Evolutionary conservation across 35 echinoderm and acorn worm species (phyloP).

Genomic region (Apostichopus japonicus): DNA sequence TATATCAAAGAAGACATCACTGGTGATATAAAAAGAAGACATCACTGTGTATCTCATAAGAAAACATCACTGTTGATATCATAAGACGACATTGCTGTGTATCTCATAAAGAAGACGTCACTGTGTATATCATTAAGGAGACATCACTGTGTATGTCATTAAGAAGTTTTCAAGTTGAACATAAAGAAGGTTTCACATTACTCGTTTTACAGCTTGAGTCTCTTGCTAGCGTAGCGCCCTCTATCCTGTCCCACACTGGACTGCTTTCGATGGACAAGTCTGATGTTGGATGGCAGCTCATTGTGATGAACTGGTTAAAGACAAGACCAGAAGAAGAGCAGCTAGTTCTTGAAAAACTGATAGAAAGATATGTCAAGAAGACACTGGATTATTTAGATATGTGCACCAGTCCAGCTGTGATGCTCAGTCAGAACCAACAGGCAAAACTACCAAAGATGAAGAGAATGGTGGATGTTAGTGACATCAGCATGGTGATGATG

Average conservation of each 20-base stretch:
- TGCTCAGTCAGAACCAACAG: slow-evolving; percentile 62
- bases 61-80: too few relatives aligned
- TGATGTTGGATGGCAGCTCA: slow-evolving; percentile 87
- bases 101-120: too few relatives aligned
- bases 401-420: slow-evolving; percentile 84
- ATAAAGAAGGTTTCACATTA: too few relatives aligned
- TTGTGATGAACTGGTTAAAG: slow-evolving; percentile 76
- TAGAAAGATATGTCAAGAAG: slow-evolving; percentile 72
- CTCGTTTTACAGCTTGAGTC: slow-evolving; percentile 74
- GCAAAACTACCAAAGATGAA: slow-evolving; percentile 71
- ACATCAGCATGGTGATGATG: slow-evolving; percentile 89
- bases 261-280: slow-evolving; percentile 94
- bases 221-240: slow-evolving; percentile 71
- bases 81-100: too few relatives aligned
- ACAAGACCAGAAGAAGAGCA: slow-evolving; percentile 72
- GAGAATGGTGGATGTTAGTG: slow-evolving; percentile 75
- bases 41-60: too few relatives aligned
- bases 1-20: too few relatives aligned
- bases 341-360: slow-evolving; percentile 65
- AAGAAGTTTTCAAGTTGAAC: too few relatives aligned
- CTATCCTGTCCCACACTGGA: slow-evolving; percentile 77
- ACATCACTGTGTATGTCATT: too few relatives aligned
- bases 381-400: slow-evolving; percentile 75
- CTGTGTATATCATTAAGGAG: too few relatives aligned
- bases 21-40: too few relatives aligned